These are phyloP conservation scores for Drosophila nigromelanica DNA, from an alignment of 1,140 invertebrate genomes.

Conservation along the genomic window DNA sequence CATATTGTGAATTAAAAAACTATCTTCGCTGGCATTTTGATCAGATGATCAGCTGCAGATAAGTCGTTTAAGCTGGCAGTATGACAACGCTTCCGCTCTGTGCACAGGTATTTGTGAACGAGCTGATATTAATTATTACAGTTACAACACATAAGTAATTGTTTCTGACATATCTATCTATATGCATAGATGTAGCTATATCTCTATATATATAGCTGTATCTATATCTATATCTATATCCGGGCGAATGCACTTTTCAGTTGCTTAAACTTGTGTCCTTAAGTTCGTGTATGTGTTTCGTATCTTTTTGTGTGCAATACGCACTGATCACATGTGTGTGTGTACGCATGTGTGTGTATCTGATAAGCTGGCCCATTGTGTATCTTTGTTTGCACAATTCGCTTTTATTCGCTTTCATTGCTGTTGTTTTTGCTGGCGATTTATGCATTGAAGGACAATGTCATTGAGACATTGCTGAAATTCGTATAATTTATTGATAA, in stretches of 20 bases:
- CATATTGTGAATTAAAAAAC: slow-evolving; percentile 13
- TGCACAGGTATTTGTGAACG: neutral
- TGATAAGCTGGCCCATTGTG: slow-evolving; percentile 40
- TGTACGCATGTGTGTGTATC: slow-evolving; percentile 10
- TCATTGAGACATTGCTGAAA: slow-evolving; percentile 62
- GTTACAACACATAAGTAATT: neutral
- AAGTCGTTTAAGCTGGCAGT: slow-evolving; percentile 9
- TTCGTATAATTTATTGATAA: slow-evolving; percentile 50
- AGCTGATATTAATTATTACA: neutral
- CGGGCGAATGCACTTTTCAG: slow-evolving; percentile 52
- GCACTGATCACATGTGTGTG: slow-evolving; percentile 8
- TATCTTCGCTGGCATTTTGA: slow-evolving; percentile 24
- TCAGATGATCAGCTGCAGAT: slow-evolving; percentile 22
- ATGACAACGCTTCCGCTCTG: too few species aligned
- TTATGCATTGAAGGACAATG: slow-evolving; percentile 74
- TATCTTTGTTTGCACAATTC: slow-evolving; percentile 31
- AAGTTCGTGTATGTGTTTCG: slow-evolving; percentile 41
- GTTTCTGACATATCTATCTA: neutral
- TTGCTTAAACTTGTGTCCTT: slow-evolving; percentile 81
- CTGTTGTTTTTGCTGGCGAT: neutral
- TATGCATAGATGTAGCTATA: neutral
- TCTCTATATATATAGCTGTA: neutral
- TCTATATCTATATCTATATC: slow-evolving; percentile 9
- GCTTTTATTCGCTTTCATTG: slow-evolving; percentile 36
- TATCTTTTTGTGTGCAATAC: slow-evolving; percentile 18